Evolutionary conservation across 1,140 invertebrate species (phyloP).

Genomic region (Himalopsyche phryganea): DNA sequence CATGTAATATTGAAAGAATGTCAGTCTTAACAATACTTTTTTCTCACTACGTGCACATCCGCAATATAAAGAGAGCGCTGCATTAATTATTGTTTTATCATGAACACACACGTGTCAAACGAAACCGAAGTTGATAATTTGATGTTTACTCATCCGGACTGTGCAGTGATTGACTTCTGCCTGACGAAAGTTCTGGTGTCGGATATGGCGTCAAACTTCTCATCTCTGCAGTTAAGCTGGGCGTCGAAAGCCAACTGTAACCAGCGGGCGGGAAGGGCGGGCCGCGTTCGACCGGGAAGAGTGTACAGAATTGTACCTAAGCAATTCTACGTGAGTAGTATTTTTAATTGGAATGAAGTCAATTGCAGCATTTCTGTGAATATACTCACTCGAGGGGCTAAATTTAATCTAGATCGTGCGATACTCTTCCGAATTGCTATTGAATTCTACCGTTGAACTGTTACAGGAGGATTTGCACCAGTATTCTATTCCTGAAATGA

Average conservation of each 20-base stretch:
- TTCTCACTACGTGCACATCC: too few species aligned
- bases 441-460: too few species aligned
- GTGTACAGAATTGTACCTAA: slow-evolving; percentile 82
- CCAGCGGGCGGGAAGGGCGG: slow-evolving; percentile 87
- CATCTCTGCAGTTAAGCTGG: slow-evolving; percentile 77
- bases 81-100: too few species aligned
- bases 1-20: too few species aligned
- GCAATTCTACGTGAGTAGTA: slow-evolving; percentile 64
- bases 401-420: too few species aligned
- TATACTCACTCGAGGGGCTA: background rate
- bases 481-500: slow-evolving; percentile 71
- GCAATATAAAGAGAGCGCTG: too few species aligned
- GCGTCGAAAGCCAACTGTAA: slow-evolving; percentile 85
- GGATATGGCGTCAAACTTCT: slow-evolving; percentile 75
- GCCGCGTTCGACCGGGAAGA: slow-evolving; percentile 78
- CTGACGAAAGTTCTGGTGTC: slow-evolving; percentile 78
- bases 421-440: too few species aligned
- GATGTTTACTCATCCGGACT: too few species aligned
- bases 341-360: slow-evolving; percentile 29
- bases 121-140: too few species aligned
- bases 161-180: slow-evolving; percentile 93
- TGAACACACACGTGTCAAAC: too few species aligned
- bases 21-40: too few species aligned
- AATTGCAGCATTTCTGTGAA: background rate
- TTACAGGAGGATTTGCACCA: slow-evolving; percentile 47